Percentiles rank a stretch among this genome's conserved stretches.
phyloP scores from a whole-genome alignment of 2,797 vertebrate genomes.

The Galagoides demidoff region DNA sequence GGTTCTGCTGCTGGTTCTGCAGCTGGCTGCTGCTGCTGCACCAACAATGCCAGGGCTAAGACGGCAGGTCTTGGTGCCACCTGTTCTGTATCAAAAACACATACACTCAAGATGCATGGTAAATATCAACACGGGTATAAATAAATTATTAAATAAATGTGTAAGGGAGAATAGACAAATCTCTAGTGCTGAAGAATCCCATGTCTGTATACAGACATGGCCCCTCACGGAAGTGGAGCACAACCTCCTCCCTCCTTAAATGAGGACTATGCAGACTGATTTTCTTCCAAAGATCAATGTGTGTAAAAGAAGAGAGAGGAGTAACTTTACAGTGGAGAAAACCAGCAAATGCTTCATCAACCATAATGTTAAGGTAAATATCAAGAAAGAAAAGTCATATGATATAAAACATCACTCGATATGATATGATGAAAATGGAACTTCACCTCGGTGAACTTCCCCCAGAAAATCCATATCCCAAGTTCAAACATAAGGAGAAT shows the following conservation, averaged over 20 bases:
- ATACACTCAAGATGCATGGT: neutral
- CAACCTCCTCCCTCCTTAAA: no score
- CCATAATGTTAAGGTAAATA: neutral
- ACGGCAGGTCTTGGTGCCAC: no score
- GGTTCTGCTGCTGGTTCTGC: no score
- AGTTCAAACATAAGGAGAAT: neutral
- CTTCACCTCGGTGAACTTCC: neutral
- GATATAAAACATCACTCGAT: neutral
- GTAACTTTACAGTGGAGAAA: neutral
- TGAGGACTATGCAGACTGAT: neutral
- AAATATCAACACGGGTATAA: neutral
- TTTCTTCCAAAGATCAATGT: neutral
- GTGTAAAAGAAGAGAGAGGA: no score
- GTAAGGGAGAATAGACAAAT: neutral
- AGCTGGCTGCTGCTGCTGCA: no score
- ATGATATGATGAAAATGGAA: neutral
- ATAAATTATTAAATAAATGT: neutral
- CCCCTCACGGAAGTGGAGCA: neutral
- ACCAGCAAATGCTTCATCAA: neutral
- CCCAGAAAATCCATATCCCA: neutral
- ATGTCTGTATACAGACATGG: neutral
- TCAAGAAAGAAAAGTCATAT: neutral
- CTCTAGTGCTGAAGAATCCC: neutral
- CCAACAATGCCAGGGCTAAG: no score
- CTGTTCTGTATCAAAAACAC: neutral